Base-by-base conservation (phyloP, 2,797 vertebrate species). In the Smutsia temminckii region DNA sequence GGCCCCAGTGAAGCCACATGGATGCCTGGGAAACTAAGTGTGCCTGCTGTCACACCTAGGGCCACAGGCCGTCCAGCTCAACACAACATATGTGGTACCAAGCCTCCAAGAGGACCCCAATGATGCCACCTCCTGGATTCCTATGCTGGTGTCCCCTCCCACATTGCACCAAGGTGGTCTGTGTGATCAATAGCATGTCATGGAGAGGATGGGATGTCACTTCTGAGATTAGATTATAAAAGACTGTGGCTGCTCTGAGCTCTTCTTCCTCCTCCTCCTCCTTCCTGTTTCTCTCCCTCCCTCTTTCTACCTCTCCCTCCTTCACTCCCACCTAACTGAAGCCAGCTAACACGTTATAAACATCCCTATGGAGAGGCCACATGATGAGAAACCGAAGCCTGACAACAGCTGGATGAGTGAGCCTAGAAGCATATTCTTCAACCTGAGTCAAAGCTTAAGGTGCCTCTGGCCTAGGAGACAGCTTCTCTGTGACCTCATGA, bases 341-440 rank as follows among this genome's bases (percentile, higher is more conserved):
- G n/a, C 75, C 57, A 32, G 46, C 34, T 59, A 37, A 75, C 23
- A 46, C 8, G 29, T 51, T 12, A 27, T 42, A 69, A 91, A 29
- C 71, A 88, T 13, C 37, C 49, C 10, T 46, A 7, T 59, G 74
- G n/a, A 81, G 14, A 89, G 14, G 34, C 23, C 20, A 71, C 6
- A 16, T 29, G 42, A 32, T 68, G 20, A 51, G 63, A 94, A 72
- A 64, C 11, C 14, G 17, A 91, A 69, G 29, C 61, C 85, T 68
- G n/a, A 34, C 71, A 75, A 61, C 5, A n/a, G 57, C 32, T 49
- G 9, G 0, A 5, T 17, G 12, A 29, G 3, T 74, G 42, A 89
- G 16, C 46, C 55, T 51, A 5, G 64, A 79, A 95, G 77, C 23
- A 72, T 68, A 66, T 63, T 89, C 77, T 80, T 55, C 74, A 84